Conservation (phyloP, 2,888 invertebrate species). For the Mythimna pallens region DNA sequence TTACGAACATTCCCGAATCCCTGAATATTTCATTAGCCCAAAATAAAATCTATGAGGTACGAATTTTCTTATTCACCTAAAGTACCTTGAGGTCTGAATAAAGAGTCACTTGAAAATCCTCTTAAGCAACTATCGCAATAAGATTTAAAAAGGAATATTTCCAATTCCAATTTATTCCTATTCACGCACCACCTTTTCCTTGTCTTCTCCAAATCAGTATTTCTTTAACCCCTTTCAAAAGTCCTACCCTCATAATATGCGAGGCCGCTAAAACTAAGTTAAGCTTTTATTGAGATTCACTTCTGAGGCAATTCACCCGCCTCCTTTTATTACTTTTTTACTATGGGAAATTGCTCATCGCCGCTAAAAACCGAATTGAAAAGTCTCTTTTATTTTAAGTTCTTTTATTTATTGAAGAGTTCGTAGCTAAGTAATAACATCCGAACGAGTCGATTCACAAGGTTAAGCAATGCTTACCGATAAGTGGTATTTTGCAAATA, state of each 20-base stretch:
- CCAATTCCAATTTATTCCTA: slow-evolving; percentile 81
- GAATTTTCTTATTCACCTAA: slow-evolving; percentile 1
- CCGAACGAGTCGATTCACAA: too few species aligned
- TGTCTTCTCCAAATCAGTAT: slow-evolving; percentile 85
- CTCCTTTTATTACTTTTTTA: slow-evolving; percentile 81
- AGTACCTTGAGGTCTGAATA: slow-evolving; percentile 36
- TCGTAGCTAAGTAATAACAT: too few species aligned
- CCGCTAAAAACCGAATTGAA: slow-evolving; percentile 68
- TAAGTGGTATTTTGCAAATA: too few species aligned
- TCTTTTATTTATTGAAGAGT: slow-evolving; percentile 37
- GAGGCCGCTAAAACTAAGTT: slow-evolving; percentile 67
- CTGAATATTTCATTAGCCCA: neutral
- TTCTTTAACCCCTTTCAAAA: slow-evolving; percentile 86
- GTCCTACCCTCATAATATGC: slow-evolving; percentile 81
- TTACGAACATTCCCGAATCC: too few species aligned
- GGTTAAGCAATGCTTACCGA: too few species aligned
- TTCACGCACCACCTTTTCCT: slow-evolving; percentile 86
- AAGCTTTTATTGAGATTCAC: slow-evolving; percentile 83
- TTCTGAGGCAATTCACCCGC: slow-evolving; percentile 78
- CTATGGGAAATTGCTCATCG: slow-evolving; percentile 75
- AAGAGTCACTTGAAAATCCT: slow-evolving; percentile 47
- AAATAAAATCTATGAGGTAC: neutral
- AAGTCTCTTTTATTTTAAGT: slow-evolving; percentile 57
- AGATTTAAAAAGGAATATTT: slow-evolving; percentile 68
- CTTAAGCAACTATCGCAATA: slow-evolving; percentile 62